Conservation (phyloP, 2,888 invertebrate species). For the Cotesia congregata region DNA sequence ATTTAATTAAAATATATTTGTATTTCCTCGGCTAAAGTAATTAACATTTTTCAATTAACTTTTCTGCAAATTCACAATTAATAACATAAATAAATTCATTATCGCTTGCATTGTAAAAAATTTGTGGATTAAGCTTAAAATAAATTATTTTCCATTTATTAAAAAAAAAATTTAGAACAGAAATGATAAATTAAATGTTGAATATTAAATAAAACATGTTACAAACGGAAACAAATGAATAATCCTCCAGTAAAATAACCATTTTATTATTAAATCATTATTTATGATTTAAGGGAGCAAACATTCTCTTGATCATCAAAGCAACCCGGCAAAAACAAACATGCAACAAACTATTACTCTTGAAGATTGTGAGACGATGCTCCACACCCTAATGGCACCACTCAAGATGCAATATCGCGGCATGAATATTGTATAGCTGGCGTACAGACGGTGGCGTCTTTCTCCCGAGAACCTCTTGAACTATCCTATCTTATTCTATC, state of each 20-base stretch:
- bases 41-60: neutral
- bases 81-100: too few species aligned
- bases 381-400: conserved; percentile 62
- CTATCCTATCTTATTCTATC: neutral
- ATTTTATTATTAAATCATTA: neutral
- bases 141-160: too few species aligned
- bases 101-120: too few species aligned
- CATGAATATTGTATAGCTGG: conserved; percentile 65
- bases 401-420: conserved; percentile 66
- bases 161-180: too few species aligned
- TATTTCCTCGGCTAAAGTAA: neutral
- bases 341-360: conserved; percentile 57
- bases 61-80: neutral
- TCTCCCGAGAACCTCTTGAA: conserved; percentile 22
- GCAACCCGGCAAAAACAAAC: conserved; percentile 45
- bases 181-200: too few species aligned
- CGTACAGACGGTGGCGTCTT: conserved; percentile 30
- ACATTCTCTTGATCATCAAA: conserved; percentile 24
- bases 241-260: neutral
- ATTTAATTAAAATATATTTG: neutral
- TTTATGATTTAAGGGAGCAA: conserved; percentile 5
- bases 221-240: neutral
- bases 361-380: conserved; percentile 51
- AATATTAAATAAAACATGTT: conserved; percentile 21
- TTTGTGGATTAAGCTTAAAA: too few species aligned